phyloP scores from a whole-genome alignment of 2,113 vertebrate genomes.

The Dromaius novaehollandiae region DNA sequence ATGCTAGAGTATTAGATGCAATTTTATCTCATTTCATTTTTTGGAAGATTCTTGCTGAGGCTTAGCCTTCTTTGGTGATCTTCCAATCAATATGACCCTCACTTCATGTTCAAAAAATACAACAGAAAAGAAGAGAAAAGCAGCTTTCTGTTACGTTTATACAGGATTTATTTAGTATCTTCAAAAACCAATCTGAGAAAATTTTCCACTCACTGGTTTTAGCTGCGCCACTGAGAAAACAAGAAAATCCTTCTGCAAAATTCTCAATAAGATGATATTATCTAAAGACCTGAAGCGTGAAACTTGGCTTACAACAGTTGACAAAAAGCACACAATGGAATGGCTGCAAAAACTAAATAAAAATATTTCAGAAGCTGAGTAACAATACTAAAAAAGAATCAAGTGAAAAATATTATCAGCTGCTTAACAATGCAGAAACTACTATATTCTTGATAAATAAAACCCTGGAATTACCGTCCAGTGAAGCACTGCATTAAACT shows the following conservation, averaged over 20 bases:
- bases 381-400: slow-evolving; percentile 53
- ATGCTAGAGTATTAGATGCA: slow-evolving; percentile 54
- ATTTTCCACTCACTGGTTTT: slow-evolving; percentile 93
- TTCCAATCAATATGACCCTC: slow-evolving; percentile 78
- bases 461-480: not conserved
- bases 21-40: slow-evolving; percentile 68
- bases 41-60: slow-evolving; percentile 73
- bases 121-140: slow-evolving; percentile 66
- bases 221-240: slow-evolving; percentile 84
- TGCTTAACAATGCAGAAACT: slow-evolving; percentile 50
- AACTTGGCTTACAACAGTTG: slow-evolving; percentile 77
- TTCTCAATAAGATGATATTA: slow-evolving; percentile 90
- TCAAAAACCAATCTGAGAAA: slow-evolving; percentile 92
- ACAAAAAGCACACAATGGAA: slow-evolving; percentile 70
- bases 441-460: not conserved
- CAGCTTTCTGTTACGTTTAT: slow-evolving; percentile 80
- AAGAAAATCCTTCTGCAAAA: slow-evolving; percentile 86
- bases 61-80: slow-evolving; percentile 78
- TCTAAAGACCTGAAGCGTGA: slow-evolving; percentile 88
- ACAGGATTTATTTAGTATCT: slow-evolving; percentile 88
- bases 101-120: slow-evolving; percentile 72
- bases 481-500: not conserved
- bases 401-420: slow-evolving; percentile 27
- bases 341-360: slow-evolving; percentile 70
- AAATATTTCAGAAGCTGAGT: slow-evolving; percentile 53